Evolutionary conservation across 2,888 invertebrate genomes (phyloP).

Genomic region (Anoncus sp.): DNA sequence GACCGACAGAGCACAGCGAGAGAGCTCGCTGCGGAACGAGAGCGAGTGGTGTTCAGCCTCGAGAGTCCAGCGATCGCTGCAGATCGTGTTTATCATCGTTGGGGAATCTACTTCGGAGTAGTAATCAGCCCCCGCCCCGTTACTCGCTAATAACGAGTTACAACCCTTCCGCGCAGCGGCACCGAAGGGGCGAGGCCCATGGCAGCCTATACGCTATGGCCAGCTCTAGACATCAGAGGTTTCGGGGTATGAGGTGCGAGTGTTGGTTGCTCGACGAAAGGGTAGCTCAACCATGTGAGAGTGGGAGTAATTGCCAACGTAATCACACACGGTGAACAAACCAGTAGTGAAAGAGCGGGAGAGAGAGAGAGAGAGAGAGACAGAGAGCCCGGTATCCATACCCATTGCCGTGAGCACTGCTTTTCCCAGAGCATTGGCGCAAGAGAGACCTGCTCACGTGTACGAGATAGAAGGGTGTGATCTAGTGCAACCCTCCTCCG

Average conservation of each 20-base stretch:
- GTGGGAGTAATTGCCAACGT: constrained; percentile 81
- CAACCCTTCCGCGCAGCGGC: constrained; percentile 75
- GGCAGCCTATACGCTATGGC: constrained; percentile 44
- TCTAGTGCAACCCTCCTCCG: constrained; percentile 66
- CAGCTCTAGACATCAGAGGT: constrained; percentile 50
- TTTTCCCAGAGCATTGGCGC: constrained; percentile 33
- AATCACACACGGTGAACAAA: constrained; percentile 80
- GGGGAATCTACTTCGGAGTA: constrained; percentile 77
- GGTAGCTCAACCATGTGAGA: constrained; percentile 60
- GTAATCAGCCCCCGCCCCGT: constrained; percentile 78
- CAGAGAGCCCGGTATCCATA: constrained; percentile 44
- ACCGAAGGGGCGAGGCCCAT: constrained; percentile 64
- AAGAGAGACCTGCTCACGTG: constrained; percentile 15
- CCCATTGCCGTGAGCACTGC: constrained; percentile 37
- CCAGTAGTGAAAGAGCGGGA: constrained; percentile 55
- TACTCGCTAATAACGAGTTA: constrained; percentile 80
- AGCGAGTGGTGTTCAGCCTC: constrained; percentile 35
- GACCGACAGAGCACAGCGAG: constrained; percentile 41
- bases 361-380: constrained; percentile 18
- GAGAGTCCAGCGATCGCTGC: constrained; percentile 72
- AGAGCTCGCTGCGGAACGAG: constrained; percentile 23
- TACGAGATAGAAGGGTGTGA: constrained; percentile 52
- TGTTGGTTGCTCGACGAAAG: constrained; percentile 52
- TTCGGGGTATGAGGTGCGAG: constrained; percentile 54
- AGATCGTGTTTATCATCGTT: constrained; percentile 78